Conservation (phyloP, 2,888 invertebrate species). For the Podabrus alpinus region DNA sequence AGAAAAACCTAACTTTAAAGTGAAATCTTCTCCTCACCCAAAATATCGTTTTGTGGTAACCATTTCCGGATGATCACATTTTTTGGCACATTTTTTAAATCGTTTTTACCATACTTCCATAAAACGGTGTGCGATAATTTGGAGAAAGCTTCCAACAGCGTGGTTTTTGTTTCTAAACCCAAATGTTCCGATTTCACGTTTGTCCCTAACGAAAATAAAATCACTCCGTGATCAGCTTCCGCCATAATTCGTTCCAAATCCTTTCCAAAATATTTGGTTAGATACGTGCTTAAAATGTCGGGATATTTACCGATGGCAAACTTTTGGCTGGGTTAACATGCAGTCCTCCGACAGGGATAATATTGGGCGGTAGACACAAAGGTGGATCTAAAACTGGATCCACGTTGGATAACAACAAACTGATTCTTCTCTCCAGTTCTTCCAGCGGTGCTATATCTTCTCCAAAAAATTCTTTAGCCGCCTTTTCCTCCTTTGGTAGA, state of each 20-base stretch:
- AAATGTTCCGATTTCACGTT: constrained; percentile 45
- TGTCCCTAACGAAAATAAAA: constrained; percentile 51
- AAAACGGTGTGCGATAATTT: constrained; percentile 33
- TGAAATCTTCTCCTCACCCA: constrained; percentile 36
- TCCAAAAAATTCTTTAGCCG: constrained; percentile 37
- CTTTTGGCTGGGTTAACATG: constrained; percentile 41
- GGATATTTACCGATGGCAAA: constrained; percentile 41
- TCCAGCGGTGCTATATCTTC: constrained; percentile 35
- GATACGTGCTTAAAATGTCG: neutral
- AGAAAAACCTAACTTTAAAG: neutral
- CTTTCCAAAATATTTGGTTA: constrained; percentile 20
- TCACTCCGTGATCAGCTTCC: constrained; percentile 47
- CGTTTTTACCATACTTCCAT: neutral
- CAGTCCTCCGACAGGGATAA: constrained; percentile 50
- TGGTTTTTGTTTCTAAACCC: constrained; percentile 34
- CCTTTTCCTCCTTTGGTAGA: constrained; percentile 28
- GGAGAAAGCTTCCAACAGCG: constrained; percentile 47
- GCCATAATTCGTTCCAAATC: constrained; percentile 46
- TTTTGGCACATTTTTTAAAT: constrained; percentile 40
- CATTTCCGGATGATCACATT: constrained; percentile 48
- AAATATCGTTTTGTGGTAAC: constrained; percentile 50
- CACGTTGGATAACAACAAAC: constrained; percentile 44
- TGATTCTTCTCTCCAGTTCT: constrained; percentile 39
- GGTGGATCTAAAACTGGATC: constrained; percentile 43
- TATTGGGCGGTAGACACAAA: constrained; percentile 46